These are phyloP conservation scores for Trissonchulus latispiculum DNA, from an alignment of 2,888 invertebrate genomes.

Conservation along the genomic window DNA sequence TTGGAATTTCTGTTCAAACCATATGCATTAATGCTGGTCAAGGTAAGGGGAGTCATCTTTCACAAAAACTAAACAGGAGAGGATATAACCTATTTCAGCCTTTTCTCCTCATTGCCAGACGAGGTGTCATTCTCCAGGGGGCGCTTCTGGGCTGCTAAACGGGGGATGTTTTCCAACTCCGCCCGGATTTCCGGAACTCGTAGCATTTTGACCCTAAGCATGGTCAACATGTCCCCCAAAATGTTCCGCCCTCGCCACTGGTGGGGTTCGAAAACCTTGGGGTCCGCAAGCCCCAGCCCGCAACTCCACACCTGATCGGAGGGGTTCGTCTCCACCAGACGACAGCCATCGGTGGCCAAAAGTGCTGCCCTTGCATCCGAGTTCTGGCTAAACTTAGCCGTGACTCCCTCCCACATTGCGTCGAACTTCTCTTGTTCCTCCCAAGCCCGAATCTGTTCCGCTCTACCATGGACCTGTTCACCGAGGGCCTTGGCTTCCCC, in stretches of 20 bases:
- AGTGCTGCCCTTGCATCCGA: not conserved
- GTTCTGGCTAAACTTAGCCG: not conserved
- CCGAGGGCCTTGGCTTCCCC: not conserved
- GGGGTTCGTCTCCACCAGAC: not conserved
- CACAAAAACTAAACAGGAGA: not conserved
- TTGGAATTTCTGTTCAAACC: not conserved
- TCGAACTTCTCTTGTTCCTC: not conserved
- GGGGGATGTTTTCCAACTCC: not conserved
- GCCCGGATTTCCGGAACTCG: no score
- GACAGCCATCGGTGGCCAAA: not conserved
- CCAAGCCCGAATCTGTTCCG: not conserved
- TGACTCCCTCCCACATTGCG: not conserved
- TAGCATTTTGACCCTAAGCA: no score
- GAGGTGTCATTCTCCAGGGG: no score
- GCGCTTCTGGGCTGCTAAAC: no score
- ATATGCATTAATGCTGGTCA: not conserved
- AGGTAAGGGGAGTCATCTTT: not conserved
- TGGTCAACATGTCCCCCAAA: not conserved
- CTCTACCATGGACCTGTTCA: not conserved
- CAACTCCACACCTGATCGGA: not conserved
- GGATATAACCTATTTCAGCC: no score
- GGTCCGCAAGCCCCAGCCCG: not conserved
- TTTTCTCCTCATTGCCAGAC: no score
- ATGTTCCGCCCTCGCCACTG: not conserved
- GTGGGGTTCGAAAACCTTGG: not conserved